phyloP scores from a whole-genome alignment of 37 sponge, comb jelly and placozoan genomes.

The Dysidea cf. avara region DNA sequence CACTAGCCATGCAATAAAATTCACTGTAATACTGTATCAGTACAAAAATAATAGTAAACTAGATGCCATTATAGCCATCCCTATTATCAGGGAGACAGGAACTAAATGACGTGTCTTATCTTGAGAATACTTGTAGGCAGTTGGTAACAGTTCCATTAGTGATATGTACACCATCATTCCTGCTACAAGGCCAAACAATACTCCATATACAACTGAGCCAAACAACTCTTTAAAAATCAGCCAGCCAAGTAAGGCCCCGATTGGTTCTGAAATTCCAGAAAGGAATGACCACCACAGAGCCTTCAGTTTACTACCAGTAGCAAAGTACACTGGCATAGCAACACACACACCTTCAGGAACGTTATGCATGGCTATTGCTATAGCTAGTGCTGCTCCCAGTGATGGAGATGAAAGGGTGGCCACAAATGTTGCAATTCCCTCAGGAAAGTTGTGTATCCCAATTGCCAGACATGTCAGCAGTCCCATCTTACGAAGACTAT shows the following conservation, averaged over 20 bases:
- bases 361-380: constrained; percentile 74
- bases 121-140: constrained; percentile 63
- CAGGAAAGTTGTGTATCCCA: constrained; percentile 73
- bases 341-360: constrained; percentile 74
- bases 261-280: constrained; percentile 63
- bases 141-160: constrained; percentile 61
- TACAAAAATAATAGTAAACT: constrained; percentile 57
- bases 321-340: constrained; percentile 78
- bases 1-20: too few relatives aligned
- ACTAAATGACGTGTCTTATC: constrained; percentile 39
- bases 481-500: too few relatives aligned
- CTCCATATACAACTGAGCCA: constrained; percentile 60
- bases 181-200: constrained; percentile 58
- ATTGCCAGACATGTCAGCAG: constrained; percentile 63
- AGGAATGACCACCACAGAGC: constrained; percentile 67
- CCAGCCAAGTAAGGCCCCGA: constrained; percentile 67
- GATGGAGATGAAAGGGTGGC: constrained; percentile 58
- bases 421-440: constrained; percentile 75
- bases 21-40: too few relatives aligned
- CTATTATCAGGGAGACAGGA: constrained; percentile 24
- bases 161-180: constrained; percentile 81
- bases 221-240: constrained; percentile 44
- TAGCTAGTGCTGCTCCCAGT: constrained; percentile 59
- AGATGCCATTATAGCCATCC: constrained; percentile 67
- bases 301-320: constrained; percentile 61